phyloP scores from a whole-genome alignment of 2,797 vertebrate species.

The Monodelphis domestica region DNA sequence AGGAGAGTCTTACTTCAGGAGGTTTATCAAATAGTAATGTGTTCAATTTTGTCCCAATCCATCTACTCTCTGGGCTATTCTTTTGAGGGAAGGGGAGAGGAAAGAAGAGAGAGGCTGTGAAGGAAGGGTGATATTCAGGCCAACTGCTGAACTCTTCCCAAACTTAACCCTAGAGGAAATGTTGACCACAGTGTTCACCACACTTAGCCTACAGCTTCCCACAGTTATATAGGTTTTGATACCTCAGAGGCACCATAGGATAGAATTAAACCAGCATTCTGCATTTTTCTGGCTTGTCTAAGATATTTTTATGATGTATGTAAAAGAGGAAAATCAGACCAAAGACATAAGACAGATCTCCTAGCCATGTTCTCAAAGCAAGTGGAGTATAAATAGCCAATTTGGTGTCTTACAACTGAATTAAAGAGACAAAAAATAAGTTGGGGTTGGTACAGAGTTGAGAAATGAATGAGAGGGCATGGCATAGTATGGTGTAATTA shows the following conservation, averaged over 20 bases:
- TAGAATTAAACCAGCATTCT: neutral
- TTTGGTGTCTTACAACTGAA: neutral
- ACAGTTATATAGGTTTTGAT: neutral
- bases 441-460: neutral
- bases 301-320: neutral
- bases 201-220: neutral
- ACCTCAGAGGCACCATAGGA: neutral
- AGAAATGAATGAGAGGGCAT: neutral
- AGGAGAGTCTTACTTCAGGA: neutral
- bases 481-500: neutral
- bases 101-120: neutral
- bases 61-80: neutral
- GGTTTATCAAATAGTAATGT: neutral
- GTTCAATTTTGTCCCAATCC: neutral
- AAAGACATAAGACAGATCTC: neutral
- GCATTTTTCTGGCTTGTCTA: neutral
- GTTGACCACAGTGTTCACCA: neutral
- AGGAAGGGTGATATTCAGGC: neutral
- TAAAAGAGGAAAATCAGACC: neutral
- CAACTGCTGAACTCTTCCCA: neutral
- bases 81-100: too few species aligned
- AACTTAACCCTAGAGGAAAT: neutral
- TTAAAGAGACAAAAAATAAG: neutral
- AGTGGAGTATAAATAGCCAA: neutral
- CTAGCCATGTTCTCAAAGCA: neutral